Evolutionary conservation across 1,140 invertebrate genomes (phyloP), one percentile per base, ranked within the genome.

Genomic region (Danaus melanippus): DNA sequence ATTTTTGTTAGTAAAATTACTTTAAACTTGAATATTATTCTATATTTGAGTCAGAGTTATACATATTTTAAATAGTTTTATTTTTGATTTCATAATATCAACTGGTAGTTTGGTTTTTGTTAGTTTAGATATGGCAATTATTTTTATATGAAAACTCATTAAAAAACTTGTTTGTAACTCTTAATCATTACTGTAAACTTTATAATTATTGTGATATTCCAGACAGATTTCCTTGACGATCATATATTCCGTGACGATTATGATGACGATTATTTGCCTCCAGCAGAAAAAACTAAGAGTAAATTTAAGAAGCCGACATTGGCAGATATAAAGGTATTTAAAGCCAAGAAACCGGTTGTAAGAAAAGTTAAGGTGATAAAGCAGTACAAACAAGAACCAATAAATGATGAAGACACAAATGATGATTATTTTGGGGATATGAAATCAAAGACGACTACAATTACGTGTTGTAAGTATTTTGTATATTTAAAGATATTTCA

Each of bases 291-390:
- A 58, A 17, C 46, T 7, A 81, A 82, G 64, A 71, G 50, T 47
- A 84, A 77, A 67, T 84, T 86, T 41, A 84, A 84, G 56, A 84
- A 84, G 60, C 81, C 83, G 21, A 86, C 82, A 47, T 65, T 73
- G 66, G 46, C 66, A 65, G 51, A 78, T 71, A 69, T 46, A 72
- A 83, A 74, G 66, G 74, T 50, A 71, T 73, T 55, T 67, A 79
- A 68, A 66, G 71, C 15, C 4, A 71, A 70, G 45, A 83, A 80
- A 69, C 62, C 72, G 9, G 60, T 84, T 58, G 65, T 84, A 15
- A 73, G 71, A 53, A 84, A 78, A 69, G 66, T 84, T 7, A 82
- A 75, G 61, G 68, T 82, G 8, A 39, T 78, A 21, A 76, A 74
- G 50, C 76, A 69, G 56, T 50, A 62, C 15, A 72, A 69, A 71